Evolutionary conservation across 2,797 vertebrate genomes (phyloP).

Genomic region (Pogonophryne albipinna): DNA sequence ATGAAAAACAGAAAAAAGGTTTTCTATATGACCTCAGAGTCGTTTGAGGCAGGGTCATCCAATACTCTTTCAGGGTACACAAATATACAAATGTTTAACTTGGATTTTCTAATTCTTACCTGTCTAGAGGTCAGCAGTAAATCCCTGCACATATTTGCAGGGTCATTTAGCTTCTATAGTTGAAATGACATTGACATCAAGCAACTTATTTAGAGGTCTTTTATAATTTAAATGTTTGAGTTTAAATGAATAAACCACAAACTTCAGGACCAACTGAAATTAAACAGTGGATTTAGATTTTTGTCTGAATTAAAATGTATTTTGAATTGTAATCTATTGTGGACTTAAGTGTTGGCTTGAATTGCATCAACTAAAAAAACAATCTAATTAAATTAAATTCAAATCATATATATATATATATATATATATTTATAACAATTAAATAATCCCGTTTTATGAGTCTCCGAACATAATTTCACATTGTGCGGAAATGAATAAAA

Average conservation of each 20-base stretch:
- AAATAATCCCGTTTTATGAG: not conserved
- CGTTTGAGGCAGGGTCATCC: conserved; percentile 17
- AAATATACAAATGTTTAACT: not conserved
- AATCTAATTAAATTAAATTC: too few species aligned
- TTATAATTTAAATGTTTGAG: not conserved
- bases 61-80: not conserved
- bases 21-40: conserved; percentile 1
- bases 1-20: not conserved
- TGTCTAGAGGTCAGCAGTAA: not conserved
- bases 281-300: not conserved
- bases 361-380: not conserved
- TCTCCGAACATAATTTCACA: not conserved
- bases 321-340: not conserved
- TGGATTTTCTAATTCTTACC: not conserved
- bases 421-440: too few species aligned
- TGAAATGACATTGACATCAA: not conserved
- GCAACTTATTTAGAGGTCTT: too few species aligned
- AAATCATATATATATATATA: too few species aligned
- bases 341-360: not conserved
- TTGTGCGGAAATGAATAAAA: not conserved
- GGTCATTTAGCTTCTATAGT: not conserved
- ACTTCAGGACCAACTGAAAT: not conserved
- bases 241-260: not conserved
- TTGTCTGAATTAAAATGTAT: not conserved
- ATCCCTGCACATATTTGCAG: not conserved